Conservation (phyloP, 2,888 invertebrate genomes). For the Psylliodes chrysocephalus region DNA sequence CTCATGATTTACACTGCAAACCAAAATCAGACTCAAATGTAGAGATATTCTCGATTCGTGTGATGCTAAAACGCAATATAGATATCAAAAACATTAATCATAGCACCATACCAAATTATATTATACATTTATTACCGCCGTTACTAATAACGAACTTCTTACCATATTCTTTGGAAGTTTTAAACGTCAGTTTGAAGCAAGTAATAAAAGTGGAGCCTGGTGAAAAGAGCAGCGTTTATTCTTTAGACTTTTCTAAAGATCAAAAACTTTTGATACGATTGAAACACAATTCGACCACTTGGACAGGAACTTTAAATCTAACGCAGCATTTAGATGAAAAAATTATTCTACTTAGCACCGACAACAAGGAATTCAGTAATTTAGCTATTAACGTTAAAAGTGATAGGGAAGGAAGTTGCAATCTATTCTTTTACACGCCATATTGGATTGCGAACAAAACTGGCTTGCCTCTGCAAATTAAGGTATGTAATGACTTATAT, state of each 20-base stretch:
- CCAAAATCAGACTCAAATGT: conserved; percentile 71
- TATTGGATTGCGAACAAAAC: conserved; percentile 93
- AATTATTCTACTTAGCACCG: conserved; percentile 65
- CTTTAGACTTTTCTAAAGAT: conserved; percentile 71
- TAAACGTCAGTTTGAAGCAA: conserved; percentile 64
- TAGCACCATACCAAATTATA: conserved; percentile 75
- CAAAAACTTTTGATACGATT: conserved; percentile 66
- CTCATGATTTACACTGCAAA: conserved; percentile 75
- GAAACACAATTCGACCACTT: conserved; percentile 74
- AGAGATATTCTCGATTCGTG: conserved; percentile 75
- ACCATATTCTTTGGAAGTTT: conserved; percentile 76
- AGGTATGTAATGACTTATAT: conserved; percentile 65
- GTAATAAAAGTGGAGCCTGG: conserved; percentile 74
- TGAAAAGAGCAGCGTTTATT: conserved; percentile 76
- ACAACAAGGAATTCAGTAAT: conserved; percentile 75
- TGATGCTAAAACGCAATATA: conserved; percentile 60
- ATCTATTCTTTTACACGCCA: conserved; percentile 78
- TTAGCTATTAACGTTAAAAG: conserved; percentile 75
- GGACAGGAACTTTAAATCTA: conserved; percentile 77
- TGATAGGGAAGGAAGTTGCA: conserved; percentile 71
- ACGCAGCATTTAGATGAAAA: conserved; percentile 72
- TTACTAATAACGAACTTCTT: conserved; percentile 80
- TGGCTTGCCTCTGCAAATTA: conserved; percentile 82
- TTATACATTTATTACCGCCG: conserved; percentile 78
- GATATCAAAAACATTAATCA: conserved; percentile 52